Base-by-base conservation (phyloP, 2,888 invertebrate species). In the Euplexia lucipara region DNA sequence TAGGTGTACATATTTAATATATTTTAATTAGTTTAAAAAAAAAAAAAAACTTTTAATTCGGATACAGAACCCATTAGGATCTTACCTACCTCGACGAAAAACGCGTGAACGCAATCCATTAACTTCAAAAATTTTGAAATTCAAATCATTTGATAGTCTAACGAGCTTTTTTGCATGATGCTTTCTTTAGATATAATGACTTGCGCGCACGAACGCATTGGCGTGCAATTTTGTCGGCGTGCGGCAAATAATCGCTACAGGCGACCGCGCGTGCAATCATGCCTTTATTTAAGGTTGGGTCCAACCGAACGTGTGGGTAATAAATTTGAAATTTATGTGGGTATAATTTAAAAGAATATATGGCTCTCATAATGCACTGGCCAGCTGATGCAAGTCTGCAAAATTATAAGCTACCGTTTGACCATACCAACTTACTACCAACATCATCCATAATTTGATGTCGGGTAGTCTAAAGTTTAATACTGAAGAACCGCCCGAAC, bases 241-340 rank as follows among this genome's bases (percentile, higher is more conserved):
- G 88, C 90, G 89, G 92, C 90, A 93, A 94, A 94, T 94, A 92
- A 92, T 87, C 91, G 93, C 95, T 91, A 76, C 82, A 76, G 90
- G 92, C 89, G 83, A 78, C 84, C 83, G 74, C 82, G 83, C 77
- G 84, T 83, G 89, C 88, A 92, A 91, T 92, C 91, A 91, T 87
- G 79, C 76, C 74, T 82, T 79, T 83, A 79, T 73, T 71, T 70
- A 78, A 78, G 68, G 78, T 75, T 68, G 63, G 87, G 85, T 82
- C 87, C 85, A 87, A 86, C 82, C 87, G 80, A 77, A 22, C 70
- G 54, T 71, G 45, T 52, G 16, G 47, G 20, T 54, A 9, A 49
- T 67, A 63, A 70, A 60, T 58, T 61, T 1, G 14, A 22, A 49
- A 39, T 57, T 41, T 69, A 37, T 42, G 30, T 26, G 32, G 20